phyloP scores from a whole-genome alignment of 1,140 invertebrate species.

The Ganaspis sp. region DNA sequence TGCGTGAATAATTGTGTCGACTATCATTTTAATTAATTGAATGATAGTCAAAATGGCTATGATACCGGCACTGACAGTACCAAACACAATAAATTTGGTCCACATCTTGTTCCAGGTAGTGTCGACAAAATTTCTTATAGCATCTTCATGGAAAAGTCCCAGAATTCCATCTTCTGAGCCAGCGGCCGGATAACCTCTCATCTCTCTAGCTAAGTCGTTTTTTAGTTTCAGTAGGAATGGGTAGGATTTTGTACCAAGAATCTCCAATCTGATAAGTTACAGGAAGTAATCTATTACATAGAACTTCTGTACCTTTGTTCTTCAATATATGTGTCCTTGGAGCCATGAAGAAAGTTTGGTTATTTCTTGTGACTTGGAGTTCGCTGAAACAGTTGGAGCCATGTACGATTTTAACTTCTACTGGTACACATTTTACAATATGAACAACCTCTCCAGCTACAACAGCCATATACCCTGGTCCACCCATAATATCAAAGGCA shows the following conservation, averaged over 20 bases:
- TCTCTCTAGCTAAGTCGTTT: too few species aligned
- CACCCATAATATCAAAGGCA: conserved; percentile 47
- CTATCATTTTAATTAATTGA: not conserved
- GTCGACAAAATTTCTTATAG: not conserved
- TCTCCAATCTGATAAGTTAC: not conserved
- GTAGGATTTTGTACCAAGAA: conserved; percentile 21
- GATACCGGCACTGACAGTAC: not conserved
- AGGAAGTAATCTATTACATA: conserved; percentile 31
- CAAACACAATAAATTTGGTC: not conserved
- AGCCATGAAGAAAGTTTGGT: conserved; percentile 36
- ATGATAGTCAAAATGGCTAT: not conserved
- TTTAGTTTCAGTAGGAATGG: not conserved
- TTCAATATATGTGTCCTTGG: conserved; percentile 43
- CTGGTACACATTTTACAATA: conserved; percentile 43
- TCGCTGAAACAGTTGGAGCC: conserved; percentile 38
- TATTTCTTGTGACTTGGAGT: conserved; percentile 36
- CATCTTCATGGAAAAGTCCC: conserved; percentile 8
- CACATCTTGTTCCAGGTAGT: too few species aligned
- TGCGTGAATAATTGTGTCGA: not conserved
- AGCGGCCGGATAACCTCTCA: too few species aligned
- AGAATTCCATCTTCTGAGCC: not conserved
- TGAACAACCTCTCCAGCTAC: conserved; percentile 38
- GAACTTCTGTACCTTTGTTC: not conserved
- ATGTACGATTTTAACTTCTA: conserved; percentile 22
- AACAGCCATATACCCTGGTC: conserved; percentile 47